A percentile compares a stretch with the other conserved stretches of the same genome.
Evolutionary conservation across 2,113 vertebrate genomes (phyloP).

Genomic region (Amphiprion ocellaris): DNA sequence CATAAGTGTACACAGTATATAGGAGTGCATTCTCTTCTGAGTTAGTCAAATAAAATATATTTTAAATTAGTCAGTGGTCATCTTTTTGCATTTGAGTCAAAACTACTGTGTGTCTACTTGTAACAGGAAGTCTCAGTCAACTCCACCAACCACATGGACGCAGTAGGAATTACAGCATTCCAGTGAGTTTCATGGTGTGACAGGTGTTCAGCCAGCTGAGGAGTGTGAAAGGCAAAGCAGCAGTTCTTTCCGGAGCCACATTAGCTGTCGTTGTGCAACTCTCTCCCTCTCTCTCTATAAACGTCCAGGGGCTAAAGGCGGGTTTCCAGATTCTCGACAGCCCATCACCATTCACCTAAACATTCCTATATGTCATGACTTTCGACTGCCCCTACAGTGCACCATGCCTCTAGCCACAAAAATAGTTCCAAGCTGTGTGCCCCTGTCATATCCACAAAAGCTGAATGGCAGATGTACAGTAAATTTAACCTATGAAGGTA

Average conservation of each 20-base stretch:
- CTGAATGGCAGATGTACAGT: not conserved
- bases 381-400: not conserved
- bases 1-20: too few relatives aligned
- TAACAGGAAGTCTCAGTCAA: not conserved
- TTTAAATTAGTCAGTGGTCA: not conserved
- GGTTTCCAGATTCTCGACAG: slow-evolving; percentile 11
- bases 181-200: not conserved
- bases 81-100: not conserved
- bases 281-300: not conserved
- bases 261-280: not conserved
- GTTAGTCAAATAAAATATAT: not conserved
- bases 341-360: slow-evolving; percentile 13
- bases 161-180: not conserved
- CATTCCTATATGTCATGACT: not conserved
- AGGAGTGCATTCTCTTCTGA: too few relatives aligned
- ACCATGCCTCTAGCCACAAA: not conserved
- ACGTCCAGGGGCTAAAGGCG: not conserved
- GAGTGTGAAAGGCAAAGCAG: slow-evolving; percentile 20
- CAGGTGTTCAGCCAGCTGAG: slow-evolving; percentile 34
- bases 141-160: not conserved
- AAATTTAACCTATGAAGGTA: not conserved
- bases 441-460: not conserved
- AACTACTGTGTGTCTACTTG: not conserved
- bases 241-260: not conserved
- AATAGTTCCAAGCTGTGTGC: not conserved